These are phyloP conservation scores for Intellagama lesueurii DNA, from an alignment of 2,797 vertebrate species.

Conservation along the genomic window DNA sequence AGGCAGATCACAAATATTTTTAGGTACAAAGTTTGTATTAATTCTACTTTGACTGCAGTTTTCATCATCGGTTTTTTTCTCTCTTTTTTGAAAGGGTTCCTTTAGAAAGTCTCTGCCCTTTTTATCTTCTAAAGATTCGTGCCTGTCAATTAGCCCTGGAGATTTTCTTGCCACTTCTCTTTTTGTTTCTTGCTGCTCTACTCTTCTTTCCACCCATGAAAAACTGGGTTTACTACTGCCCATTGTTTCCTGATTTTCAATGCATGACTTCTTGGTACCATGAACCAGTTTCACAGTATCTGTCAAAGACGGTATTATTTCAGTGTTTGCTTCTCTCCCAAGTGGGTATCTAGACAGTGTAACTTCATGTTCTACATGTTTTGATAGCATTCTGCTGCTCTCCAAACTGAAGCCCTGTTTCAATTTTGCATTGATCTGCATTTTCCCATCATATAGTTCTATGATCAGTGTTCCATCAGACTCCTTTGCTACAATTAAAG, in stretches of 20 bases:
- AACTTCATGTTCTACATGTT: neutral
- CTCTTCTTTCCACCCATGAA: slow-evolving; percentile 26
- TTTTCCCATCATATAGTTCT: slow-evolving; percentile 86
- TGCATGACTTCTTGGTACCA: neutral
- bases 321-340: slow-evolving; percentile 30
- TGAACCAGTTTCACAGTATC: slow-evolving; percentile 7
- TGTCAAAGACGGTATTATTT: neutral
- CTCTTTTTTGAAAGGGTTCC: slow-evolving; percentile 12
- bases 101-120: slow-evolving; percentile 5
- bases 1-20: slow-evolving; percentile 79
- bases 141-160: slow-evolving; percentile 19
- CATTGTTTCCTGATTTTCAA: slow-evolving; percentile 22
- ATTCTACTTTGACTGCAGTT: neutral
- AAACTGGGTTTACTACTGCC: slow-evolving; percentile 28
- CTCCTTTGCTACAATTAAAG: slow-evolving; percentile 88
- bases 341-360: neutral
- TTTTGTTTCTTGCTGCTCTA: slow-evolving; percentile 37
- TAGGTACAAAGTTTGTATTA: slow-evolving; percentile 21
- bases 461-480: slow-evolving; percentile 86
- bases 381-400: neutral
- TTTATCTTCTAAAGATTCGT: neutral
- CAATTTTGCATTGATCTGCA: slow-evolving; percentile 86
- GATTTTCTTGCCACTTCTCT: slow-evolving; percentile 13
- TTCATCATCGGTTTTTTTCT: neutral
- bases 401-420: slow-evolving; percentile 78